Percentiles rank a stretch among this genome's conserved stretches.
phyloP scores from a whole-genome alignment of 2,113 vertebrate species.

The Panurus biarmicus region DNA sequence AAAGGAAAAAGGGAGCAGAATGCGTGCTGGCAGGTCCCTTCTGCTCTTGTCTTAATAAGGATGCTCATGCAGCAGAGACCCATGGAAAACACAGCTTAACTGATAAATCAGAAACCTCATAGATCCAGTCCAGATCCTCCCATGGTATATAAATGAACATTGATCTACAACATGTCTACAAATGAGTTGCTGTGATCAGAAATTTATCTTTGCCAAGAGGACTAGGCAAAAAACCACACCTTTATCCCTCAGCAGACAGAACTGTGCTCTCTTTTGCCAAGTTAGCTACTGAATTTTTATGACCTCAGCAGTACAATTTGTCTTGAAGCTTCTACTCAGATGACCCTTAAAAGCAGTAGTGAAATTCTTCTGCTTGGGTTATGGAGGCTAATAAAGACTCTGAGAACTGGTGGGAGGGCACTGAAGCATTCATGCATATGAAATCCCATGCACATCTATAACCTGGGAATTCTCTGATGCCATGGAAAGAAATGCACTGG shows the following conservation, averaged over 20 bases:
- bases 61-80: background rate
- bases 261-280: background rate
- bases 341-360: slow-evolving; percentile 53
- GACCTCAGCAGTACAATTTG: background rate
- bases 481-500: background rate
- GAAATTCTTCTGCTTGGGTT: slow-evolving; percentile 66
- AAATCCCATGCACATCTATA: slow-evolving; percentile 31
- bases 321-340: slow-evolving; percentile 43
- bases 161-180: background rate
- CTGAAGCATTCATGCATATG: slow-evolving; percentile 57
- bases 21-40: background rate
- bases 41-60: background rate
- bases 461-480: slow-evolving; percentile 31
- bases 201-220: background rate
- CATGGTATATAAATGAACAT: background rate
- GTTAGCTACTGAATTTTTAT: background rate
- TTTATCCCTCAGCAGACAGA: background rate
- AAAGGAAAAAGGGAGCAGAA: background rate
- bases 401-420: slow-evolving; percentile 53
- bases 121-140: background rate
- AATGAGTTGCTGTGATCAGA: background rate
- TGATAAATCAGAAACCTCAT: background rate
- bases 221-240: background rate
- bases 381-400: slow-evolving; percentile 51
- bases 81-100: background rate